Evolutionary conservation across 1,140 invertebrate species (phyloP).

Genomic region (Anadara kagoshimensis): DNA sequence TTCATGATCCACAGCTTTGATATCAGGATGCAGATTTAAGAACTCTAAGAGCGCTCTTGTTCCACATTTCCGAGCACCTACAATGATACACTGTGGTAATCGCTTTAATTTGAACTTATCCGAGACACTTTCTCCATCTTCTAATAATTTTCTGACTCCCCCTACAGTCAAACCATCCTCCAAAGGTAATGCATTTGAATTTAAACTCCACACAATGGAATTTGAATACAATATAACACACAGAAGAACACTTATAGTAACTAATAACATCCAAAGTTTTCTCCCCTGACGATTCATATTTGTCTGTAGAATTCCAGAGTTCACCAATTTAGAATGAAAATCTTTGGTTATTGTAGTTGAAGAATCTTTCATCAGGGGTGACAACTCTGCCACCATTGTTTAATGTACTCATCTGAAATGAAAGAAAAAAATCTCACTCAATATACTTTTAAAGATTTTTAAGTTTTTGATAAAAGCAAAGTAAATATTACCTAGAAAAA

Average conservation of each 20-base stretch:
- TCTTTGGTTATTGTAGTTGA: too few relatives aligned
- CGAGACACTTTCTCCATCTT: constrained; percentile 38
- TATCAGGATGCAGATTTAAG: constrained; percentile 72
- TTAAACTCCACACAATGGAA: constrained; percentile 40
- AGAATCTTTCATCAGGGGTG: too few relatives aligned
- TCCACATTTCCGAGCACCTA: constrained; percentile 75
- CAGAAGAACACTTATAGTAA: constrained; percentile 15
- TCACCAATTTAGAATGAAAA: too few relatives aligned
- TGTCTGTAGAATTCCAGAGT: too few relatives aligned
- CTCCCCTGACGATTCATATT: constrained; percentile 29
- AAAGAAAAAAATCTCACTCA: too few relatives aligned
- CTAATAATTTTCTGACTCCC: constrained; percentile 52
- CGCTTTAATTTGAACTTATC: constrained; percentile 74
- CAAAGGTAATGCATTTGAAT: constrained; percentile 14
- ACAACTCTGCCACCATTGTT: too few relatives aligned
- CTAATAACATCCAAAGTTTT: constrained; percentile 11
- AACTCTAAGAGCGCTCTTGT: constrained; percentile 74
- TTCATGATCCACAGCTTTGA: constrained; percentile 66
- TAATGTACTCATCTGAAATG: too few relatives aligned
- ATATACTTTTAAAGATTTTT: too few relatives aligned
- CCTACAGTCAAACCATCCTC: constrained; percentile 37
- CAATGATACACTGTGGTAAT: constrained; percentile 69
- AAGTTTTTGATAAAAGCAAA: too few relatives aligned
- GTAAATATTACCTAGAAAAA: too few relatives aligned
- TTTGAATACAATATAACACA: constrained; percentile 43